Conservation (phyloP, 1,140 invertebrate genomes). For the Pollicipes pollicipes region DNA sequence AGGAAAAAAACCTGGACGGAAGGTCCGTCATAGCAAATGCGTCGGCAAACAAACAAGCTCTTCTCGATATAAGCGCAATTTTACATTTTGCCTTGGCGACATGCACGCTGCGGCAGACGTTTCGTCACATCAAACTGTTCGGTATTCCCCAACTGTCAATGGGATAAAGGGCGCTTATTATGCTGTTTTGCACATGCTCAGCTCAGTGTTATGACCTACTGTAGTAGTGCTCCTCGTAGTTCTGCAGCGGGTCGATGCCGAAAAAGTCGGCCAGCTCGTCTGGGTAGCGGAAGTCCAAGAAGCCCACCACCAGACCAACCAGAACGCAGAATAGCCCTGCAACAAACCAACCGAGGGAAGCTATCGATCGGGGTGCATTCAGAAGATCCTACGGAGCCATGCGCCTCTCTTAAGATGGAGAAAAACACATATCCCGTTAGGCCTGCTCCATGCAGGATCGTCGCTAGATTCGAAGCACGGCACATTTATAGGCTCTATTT, state of each 20-base stretch:
- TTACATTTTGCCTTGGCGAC: too few species aligned
- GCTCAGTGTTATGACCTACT: too few species aligned
- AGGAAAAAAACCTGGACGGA: too few species aligned
- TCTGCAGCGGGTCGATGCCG: conserved; percentile 35
- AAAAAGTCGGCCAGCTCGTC: conserved; percentile 33
- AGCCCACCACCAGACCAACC: conserved; percentile 27
- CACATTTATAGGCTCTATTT: background rate
- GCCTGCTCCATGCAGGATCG: background rate
- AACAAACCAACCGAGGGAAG: conserved; percentile 14
- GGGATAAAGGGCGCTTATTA: too few species aligned
- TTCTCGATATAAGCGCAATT: too few species aligned
- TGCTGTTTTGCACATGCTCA: too few species aligned
- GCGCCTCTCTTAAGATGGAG: conserved; percentile 6
- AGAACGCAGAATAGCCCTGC: conserved; percentile 35
- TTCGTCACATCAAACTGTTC: too few species aligned
- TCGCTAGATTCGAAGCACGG: background rate
- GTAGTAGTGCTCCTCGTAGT: conserved; percentile 30
- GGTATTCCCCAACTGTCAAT: too few species aligned
- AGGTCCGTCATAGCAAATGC: too few species aligned
- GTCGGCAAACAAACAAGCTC: too few species aligned
- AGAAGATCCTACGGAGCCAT: conserved; percentile 1
- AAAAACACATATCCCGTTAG: background rate
- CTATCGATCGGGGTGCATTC: background rate
- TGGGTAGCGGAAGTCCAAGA: conserved; percentile 30
- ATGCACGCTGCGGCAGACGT: too few species aligned